Evolutionary conservation across 2,113 vertebrate genomes (phyloP).

Genomic region (Dicentrarchus labrax): DNA sequence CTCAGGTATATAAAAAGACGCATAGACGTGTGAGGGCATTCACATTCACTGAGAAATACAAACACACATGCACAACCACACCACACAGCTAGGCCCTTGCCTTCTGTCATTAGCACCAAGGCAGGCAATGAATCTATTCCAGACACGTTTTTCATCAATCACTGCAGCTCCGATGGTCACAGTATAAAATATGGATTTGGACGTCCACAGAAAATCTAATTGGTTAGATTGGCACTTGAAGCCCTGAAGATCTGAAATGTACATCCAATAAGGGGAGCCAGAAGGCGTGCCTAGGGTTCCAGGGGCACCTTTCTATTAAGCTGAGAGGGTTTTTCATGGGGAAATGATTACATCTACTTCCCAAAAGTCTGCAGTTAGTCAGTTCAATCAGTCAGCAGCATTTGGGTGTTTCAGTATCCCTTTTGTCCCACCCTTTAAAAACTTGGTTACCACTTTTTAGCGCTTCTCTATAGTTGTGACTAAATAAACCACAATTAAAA

Average conservation of each 20-base stretch:
- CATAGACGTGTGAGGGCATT: not conserved
- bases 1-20: not conserved
- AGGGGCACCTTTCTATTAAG: not conserved
- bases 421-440: not conserved
- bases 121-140: constrained; percentile 37
- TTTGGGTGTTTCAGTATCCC: not conserved
- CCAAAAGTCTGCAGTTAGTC: not conserved
- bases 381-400: too few relatives aligned
- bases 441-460: not conserved
- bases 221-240: constrained; percentile 10
- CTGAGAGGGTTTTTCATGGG: not conserved
- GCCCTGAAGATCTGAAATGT: constrained; percentile 18
- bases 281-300: not conserved
- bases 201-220: constrained; percentile 29
- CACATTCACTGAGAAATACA: not conserved
- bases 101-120: constrained; percentile 30
- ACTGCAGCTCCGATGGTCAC: constrained; percentile 23
- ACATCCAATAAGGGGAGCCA: not conserved
- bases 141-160: constrained; percentile 51
- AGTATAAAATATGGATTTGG: constrained; percentile 49
- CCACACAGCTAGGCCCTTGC: not conserved
- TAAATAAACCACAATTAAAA: not conserved
- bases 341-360: not conserved
- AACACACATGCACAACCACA: not conserved
- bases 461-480: not conserved